phyloP scores from a whole-genome alignment of 1,140 invertebrate genomes.

The Samia ricini region DNA sequence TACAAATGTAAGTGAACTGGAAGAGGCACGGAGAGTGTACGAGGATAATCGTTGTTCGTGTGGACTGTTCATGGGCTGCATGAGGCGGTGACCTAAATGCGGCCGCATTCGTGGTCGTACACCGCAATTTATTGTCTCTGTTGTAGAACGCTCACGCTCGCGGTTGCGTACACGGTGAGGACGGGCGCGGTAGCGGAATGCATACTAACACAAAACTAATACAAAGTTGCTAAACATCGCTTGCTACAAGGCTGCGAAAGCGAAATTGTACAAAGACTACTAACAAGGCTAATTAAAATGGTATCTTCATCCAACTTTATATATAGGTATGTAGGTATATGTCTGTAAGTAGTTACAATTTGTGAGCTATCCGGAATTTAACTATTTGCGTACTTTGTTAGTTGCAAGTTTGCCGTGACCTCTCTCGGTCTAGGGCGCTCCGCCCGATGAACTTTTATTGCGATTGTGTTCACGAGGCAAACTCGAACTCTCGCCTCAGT shows the following conservation, averaged over 20 bases:
- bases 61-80: conserved; percentile 18
- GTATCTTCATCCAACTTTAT: neutral
- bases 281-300: neutral
- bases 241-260: neutral
- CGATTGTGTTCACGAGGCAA: conserved; percentile 6
- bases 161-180: conserved; percentile 30
- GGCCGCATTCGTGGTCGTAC: conserved; percentile 41
- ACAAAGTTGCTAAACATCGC: neutral
- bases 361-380: neutral
- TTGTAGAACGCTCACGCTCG: conserved; percentile 30
- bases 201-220: conserved; percentile 24
- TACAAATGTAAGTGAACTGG: conserved; percentile 20
- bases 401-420: neutral
- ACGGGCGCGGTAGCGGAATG: conserved; percentile 21
- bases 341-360: neutral
- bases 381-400: neutral
- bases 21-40: conserved; percentile 14
- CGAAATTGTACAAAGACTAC: neutral
- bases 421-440: conserved; percentile 21
- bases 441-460: conserved; percentile 43
- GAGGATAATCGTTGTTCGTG: conserved; percentile 8
- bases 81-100: conserved; percentile 53
- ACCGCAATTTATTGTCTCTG: conserved; percentile 58
- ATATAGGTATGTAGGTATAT: neutral
- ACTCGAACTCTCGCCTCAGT: neutral